Percentiles rank a stretch among this genome's conserved stretches.
Conservation (phyloP, 2,113 vertebrate genomes). For the Crotalus helleri region DNA sequence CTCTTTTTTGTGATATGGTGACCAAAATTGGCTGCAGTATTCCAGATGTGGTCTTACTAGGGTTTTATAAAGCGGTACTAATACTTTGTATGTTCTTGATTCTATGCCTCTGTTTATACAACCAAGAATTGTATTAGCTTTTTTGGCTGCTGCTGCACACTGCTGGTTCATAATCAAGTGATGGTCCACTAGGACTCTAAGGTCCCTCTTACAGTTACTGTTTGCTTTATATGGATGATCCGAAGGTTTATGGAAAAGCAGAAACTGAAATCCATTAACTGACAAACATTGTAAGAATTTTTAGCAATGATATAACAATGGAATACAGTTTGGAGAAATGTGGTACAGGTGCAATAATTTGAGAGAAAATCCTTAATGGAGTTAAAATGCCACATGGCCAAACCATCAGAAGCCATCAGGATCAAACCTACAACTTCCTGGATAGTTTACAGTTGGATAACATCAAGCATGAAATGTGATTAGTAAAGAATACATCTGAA, state of each 20-base stretch:
- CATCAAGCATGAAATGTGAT: neutral
- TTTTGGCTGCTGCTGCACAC: no score
- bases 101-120: no score
- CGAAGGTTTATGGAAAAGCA: no score
- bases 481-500: neutral
- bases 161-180: no score
- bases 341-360: neutral
- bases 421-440: neutral
- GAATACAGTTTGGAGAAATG: neutral
- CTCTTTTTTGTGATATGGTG: no score
- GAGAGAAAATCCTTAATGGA: neutral
- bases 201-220: no score
- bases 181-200: no score
- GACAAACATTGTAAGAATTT: neutral
- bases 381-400: neutral
- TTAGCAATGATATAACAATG: neutral
- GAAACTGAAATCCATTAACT: neutral
- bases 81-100: no score
- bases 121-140: no score
- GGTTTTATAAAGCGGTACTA: no score
- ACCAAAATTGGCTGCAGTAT: no score
- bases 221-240: neutral
- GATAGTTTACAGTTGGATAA: neutral
- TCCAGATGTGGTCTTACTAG: no score
- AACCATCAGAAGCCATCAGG: neutral